Percentiles rank a stretch among this genome's conserved stretches.
Conservation (phyloP, 2,888 invertebrate species). For the Gortyna flavago region DNA sequence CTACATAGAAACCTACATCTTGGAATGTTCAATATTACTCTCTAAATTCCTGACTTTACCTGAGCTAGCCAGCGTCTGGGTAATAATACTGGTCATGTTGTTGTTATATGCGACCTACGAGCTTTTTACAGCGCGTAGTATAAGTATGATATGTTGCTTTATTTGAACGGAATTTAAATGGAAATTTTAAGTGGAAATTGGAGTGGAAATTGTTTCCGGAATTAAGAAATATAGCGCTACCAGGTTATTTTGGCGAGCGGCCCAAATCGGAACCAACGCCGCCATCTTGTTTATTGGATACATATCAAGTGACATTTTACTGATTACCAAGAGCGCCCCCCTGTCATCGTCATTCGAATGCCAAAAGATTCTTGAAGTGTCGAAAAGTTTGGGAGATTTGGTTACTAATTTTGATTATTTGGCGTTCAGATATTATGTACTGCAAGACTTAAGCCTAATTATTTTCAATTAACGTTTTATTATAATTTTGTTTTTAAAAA, state of each 20-base stretch:
- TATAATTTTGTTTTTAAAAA: background rate
- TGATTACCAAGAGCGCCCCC: background rate
- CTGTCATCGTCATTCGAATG: background rate
- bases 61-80: background rate
- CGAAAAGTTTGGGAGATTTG: background rate
- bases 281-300: background rate
- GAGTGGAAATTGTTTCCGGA: background rate
- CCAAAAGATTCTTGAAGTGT: background rate
- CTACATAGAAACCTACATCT: background rate
- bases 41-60: no score
- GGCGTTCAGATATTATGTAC: background rate
- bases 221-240: background rate
- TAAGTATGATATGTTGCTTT: background rate
- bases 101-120: background rate
- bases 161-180: background rate
- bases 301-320: background rate
- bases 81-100: background rate
- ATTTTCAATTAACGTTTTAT: background rate
- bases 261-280: background rate
- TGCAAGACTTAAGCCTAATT: background rate
- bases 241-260: no score
- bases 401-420: background rate
- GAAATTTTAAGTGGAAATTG: background rate
- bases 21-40: background rate
- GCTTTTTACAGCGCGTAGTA: background rate